A percentile compares a stretch with the other conserved stretches of the same genome.
phyloP scores from a whole-genome alignment of 2,888 invertebrate genomes.

The Drosophila mettleri region DNA sequence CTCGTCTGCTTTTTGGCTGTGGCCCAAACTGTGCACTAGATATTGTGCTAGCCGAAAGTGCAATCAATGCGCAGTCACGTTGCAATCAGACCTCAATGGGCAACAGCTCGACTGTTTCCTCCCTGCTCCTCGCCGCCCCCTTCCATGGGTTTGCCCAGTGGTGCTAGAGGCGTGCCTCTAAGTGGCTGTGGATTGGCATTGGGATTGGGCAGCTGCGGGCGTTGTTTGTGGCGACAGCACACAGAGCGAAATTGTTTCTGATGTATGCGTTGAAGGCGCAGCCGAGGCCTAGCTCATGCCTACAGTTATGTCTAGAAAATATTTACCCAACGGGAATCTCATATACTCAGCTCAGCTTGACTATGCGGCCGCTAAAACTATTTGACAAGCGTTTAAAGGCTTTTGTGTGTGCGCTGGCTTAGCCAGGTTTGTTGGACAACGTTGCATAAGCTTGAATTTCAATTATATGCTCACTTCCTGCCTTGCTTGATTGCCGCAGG shows the following conservation, averaged over 20 bases:
- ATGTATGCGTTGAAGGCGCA: constrained; percentile 6
- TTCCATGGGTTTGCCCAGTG: neutral
- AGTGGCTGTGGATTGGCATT: constrained; percentile 1
- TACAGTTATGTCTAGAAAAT: constrained; percentile 11
- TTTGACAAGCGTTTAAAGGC: constrained; percentile 25
- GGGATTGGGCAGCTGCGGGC: neutral
- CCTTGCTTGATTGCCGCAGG: constrained; percentile 4
- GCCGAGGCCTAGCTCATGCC: neutral
- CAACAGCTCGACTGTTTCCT: neutral
- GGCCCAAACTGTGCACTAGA: neutral
- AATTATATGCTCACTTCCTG: constrained; percentile 15
- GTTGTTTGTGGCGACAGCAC: constrained; percentile 16
- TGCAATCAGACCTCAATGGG: constrained; percentile 31
- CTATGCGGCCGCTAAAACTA: constrained; percentile 37
- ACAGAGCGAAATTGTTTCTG: constrained; percentile 19
- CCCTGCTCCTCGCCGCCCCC: too few relatives aligned
- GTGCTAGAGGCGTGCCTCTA: neutral
- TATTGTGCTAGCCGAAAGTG: constrained; percentile 12
- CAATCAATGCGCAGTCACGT: constrained; percentile 49
- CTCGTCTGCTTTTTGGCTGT: neutral
- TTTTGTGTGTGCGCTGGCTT: neutral
- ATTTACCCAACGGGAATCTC: constrained; percentile 32
- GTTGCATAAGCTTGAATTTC: constrained; percentile 21
- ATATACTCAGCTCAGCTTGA: constrained; percentile 19
- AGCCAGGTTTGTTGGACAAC: constrained; percentile 6